Conservation (phyloP, 2,888 invertebrate genomes). For the Scaptomyza polygonia region DNA sequence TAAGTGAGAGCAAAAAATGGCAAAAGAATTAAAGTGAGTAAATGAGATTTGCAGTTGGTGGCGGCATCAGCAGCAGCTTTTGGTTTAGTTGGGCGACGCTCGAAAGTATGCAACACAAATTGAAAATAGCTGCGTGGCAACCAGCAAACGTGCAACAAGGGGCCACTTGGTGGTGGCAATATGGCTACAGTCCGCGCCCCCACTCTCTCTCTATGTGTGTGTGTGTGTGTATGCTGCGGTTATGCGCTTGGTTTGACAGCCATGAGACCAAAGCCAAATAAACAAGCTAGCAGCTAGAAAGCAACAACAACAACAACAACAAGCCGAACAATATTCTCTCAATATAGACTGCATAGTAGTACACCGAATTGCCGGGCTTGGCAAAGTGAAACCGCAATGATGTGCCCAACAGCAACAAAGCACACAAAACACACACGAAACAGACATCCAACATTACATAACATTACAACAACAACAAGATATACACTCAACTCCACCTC, state of each 20-base stretch:
- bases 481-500: background rate
- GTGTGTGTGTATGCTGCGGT: conserved; percentile 60
- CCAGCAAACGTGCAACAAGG: conserved; percentile 34
- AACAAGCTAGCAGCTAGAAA: conserved; percentile 29
- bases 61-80: conserved; percentile 23
- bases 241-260: conserved; percentile 74
- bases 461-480: conserved; percentile 27
- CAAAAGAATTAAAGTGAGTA: conserved; percentile 42
- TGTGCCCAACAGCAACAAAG: conserved; percentile 44
- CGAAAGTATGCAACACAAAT: conserved; percentile 63
- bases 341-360: conserved; percentile 24
- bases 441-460: conserved; percentile 64
- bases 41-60: conserved; percentile 60
- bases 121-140: conserved; percentile 61
- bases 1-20: conserved; percentile 1
- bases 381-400: conserved; percentile 67
- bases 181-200: background rate
- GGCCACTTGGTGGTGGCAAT: conserved; percentile 12
- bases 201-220: background rate
- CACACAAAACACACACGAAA: conserved; percentile 38
- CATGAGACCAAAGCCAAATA: conserved; percentile 68
- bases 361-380: conserved; percentile 49
- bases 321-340: conserved; percentile 21
- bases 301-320: conserved; percentile 7
- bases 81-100: conserved; percentile 32